Evolutionary conservation across 2,113 vertebrate genomes (phyloP), one percentile per base, ranked within the genome.

Genomic region (Ptilorrhoa leucosticta): DNA sequence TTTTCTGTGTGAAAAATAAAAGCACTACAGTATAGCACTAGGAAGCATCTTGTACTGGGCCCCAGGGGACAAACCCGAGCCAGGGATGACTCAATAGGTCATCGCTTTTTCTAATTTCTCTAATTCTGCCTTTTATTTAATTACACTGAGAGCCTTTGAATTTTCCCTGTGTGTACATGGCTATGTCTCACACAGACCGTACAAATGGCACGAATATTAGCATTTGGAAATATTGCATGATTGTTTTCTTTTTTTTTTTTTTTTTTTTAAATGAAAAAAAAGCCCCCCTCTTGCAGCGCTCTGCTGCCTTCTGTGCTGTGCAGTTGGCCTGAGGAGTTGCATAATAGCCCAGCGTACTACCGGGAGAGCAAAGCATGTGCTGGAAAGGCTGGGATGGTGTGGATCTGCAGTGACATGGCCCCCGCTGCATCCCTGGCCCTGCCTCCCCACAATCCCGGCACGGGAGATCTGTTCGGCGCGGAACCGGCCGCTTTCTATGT

Each of bases 31-130:
- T 44, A 18, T 22, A 61, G 73, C 31, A 24, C 21, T 44, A 73
- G 81, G 84, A 61, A 93, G 79, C 87, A 82, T 93, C 93, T 91
- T 85, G 64, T 39, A 11, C 57, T 81, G 89, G 76, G 73, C 89
- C 70, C 72, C 71, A 63, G 80, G 93, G 95, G 92, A 94, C 11
- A 2, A 70, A 28, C 37, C 35, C 11, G 50, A 80, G 93, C 87
- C 83, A 88, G 89, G 57, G 22, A 92, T 95, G 94, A 94, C 81
- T 97, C 79, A 87, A 92, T 93, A 92, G 95, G 94, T 95, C 94
- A 81, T 92, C 47, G 81, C 70, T 57, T 48, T 42, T 48, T 37
- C 35, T 83, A 27, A 86, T 94, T 81, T 94, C 57, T 89, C 35
- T 83, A 51, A 79, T 95, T 87, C 64, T 51, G 23, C 22, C 56